Conservation (phyloP, 2,888 invertebrate genomes). For the Amblyjoppa proteus region DNA sequence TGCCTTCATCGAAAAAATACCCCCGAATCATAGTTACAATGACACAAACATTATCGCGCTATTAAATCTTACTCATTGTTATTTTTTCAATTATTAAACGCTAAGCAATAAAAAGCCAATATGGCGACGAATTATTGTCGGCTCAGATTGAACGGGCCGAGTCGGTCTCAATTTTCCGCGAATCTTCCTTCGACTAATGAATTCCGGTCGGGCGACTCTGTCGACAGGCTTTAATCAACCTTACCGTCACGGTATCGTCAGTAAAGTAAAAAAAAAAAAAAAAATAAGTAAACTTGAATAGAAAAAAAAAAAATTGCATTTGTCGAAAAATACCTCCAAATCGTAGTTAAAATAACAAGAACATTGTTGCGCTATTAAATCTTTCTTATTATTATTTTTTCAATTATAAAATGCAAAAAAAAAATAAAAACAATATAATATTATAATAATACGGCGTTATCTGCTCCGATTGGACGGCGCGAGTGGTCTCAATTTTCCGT, state of each 20-base stretch:
- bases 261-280: no score
- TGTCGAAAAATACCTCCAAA: no score
- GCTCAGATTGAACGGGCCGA: neutral
- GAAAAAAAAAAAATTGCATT: no score
- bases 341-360: neutral
- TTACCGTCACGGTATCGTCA: no score
- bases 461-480: neutral
- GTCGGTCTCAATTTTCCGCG: neutral
- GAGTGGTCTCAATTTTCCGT: neutral
- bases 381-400: neutral
- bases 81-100: neutral
- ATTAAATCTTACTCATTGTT: neutral
- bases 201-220: neutral
- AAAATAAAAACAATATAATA: no score
- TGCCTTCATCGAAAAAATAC: neutral
- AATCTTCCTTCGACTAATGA: constrained; percentile 9
- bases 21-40: neutral
- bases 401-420: neutral
- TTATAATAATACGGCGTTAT: neutral
- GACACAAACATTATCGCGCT: neutral
- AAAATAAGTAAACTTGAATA: no score
- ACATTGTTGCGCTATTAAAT: neutral
- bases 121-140: neutral
- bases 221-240: no score
- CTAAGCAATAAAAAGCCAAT: neutral